These are phyloP conservation scores for Callipepla californica DNA, from an alignment of 2,113 vertebrate genomes.

Conservation along the genomic window DNA sequence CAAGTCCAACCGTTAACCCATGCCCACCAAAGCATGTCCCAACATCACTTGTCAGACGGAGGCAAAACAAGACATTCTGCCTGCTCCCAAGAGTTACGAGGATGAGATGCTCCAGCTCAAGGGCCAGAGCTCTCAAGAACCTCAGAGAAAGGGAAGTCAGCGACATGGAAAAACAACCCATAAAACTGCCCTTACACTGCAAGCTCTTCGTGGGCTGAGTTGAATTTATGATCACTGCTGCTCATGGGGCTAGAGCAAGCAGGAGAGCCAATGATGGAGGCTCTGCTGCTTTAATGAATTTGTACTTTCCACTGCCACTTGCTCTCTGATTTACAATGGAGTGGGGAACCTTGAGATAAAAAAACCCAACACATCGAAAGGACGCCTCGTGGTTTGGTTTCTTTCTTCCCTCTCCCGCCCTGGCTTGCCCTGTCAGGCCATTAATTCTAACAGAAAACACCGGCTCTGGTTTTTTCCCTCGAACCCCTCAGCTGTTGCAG, in stretches of 20 bases:
- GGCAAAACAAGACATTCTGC: background rate
- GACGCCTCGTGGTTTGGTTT: slow-evolving; percentile 27
- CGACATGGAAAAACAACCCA: background rate
- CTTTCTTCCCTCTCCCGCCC: slow-evolving; percentile 52
- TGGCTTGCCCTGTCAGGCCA: slow-evolving; percentile 73
- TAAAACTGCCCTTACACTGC: background rate
- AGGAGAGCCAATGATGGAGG: background rate
- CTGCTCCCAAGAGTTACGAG: background rate
- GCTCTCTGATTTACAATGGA: slow-evolving; percentile 53
- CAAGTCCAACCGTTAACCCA: background rate
- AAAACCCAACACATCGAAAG: background rate
- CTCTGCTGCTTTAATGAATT: slow-evolving; percentile 16
- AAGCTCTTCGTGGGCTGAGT: background rate
- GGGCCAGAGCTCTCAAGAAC: background rate
- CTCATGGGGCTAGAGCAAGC: background rate
- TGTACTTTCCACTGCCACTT: slow-evolving; percentile 20
- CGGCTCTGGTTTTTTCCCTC: slow-evolving; percentile 66
- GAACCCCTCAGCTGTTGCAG: slow-evolving; percentile 76
- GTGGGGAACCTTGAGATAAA: background rate
- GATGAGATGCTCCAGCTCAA: background rate
- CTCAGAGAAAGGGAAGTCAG: background rate
- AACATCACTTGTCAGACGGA: background rate
- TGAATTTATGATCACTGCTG: background rate
- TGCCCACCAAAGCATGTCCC: background rate
- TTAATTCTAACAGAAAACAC: slow-evolving; percentile 79